These are phyloP conservation scores for Syngnathus scovelli DNA, from an alignment of 2,113 vertebrate species.

Conservation along the genomic window DNA sequence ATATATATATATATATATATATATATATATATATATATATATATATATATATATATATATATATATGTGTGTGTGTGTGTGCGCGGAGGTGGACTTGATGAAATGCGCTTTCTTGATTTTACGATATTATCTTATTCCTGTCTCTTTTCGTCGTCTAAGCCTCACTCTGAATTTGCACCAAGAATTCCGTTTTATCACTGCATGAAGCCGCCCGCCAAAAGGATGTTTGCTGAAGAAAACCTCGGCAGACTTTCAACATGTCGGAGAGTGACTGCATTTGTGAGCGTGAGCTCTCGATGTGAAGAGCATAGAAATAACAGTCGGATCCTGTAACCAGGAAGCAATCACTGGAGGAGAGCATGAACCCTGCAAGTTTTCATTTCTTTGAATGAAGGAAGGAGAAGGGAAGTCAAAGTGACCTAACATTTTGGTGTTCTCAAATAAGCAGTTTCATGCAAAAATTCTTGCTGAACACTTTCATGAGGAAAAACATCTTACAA, in stretches of 20 bases:
- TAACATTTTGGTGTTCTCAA: no score
- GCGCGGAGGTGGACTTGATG: neutral
- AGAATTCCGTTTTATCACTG: slow-evolving; percentile 23
- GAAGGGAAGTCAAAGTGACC: no score
- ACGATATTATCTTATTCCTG: neutral
- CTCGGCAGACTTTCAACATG: slow-evolving; percentile 19
- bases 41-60: neutral
- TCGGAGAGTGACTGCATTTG: neutral
- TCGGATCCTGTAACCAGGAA: slow-evolving; percentile 15
- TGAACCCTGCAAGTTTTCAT: neutral
- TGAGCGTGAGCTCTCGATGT: neutral
- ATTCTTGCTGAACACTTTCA: no score
- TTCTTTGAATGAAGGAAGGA: no score
- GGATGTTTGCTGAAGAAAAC: slow-evolving; percentile 12
- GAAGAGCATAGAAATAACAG: slow-evolving; percentile 14
- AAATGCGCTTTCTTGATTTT: neutral
- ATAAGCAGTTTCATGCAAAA: no score
- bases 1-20: neutral
- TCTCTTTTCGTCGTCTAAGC: slow-evolving; percentile 1
- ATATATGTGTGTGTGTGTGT: neutral
- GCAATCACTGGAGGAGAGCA: slow-evolving; percentile 14
- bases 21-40: neutral
- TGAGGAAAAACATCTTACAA: no score
- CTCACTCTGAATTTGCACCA: slow-evolving; percentile 12
- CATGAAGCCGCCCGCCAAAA: slow-evolving; percentile 14